Base-by-base conservation (phyloP, 2,113 vertebrate species). In the Nothocercus julius region DNA sequence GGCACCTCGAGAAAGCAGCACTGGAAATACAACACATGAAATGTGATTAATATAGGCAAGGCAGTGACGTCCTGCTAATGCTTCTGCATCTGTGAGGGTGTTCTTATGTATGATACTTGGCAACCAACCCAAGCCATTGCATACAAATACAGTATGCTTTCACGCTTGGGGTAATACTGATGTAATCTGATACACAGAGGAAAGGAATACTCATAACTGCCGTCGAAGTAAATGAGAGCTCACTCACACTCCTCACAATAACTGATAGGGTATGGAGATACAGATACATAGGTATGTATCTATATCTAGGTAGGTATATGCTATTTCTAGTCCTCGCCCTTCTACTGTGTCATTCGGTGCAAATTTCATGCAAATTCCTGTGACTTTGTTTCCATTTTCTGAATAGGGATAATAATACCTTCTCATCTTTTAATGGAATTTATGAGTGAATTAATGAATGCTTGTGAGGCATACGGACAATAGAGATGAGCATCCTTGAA, bases 251-350 rank as follows among this genome's bases (percentile, higher is more conserved):
- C 80, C 14, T 82, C 28, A 14, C 19, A 44, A 7, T 2, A 3
- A 11, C 47, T 32, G 34, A 7, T 69, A 7, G 7, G 9, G 34
- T 66, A 21, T 87, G 56, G 51, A 87, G 45, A 19, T 75, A 36
- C 5, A 20, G 45, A n/a, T 36, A 9, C 0, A 1, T 24, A 44
- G 25, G 25, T 66, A 14, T 8, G 36, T 36, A 36, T 36, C 36
- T 36, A 36, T 36, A 36, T 8, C 36, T 36, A 36, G 36, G 36
- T 36, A 36, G 36, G 36, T 5, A 13, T 16, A 11, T 53, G 17
- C 22, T 30, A 9, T 40, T 54, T 58, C 40, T 87, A 9, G 7
- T 87, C n/a, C 32, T 77, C 42, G 8, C 25, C 25, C 20, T 75
- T 89, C 51, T 91, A 14, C 16, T 54, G 4, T 44, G 24, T n/a